These are phyloP conservation scores for Trididemnum nubilum DNA, from an alignment of 23 tunicate genomes.

Conservation along the genomic window DNA sequence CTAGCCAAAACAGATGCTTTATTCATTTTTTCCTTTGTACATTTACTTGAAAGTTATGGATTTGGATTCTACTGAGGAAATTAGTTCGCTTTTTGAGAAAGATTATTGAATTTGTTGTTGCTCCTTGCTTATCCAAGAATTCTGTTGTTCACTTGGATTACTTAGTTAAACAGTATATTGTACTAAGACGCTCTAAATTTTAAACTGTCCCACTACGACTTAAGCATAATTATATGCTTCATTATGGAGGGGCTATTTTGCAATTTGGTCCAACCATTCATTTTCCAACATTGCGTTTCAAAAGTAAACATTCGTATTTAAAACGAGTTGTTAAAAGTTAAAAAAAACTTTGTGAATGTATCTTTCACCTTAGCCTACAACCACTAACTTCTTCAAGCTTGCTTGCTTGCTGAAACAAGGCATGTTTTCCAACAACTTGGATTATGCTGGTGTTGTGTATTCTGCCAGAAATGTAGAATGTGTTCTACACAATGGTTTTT, in stretches of 20 bases:
- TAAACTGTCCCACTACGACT: constrained; percentile 11
- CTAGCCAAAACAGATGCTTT: constrained; percentile 22
- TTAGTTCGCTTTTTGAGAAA: background rate
- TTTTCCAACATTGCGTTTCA: constrained; percentile 11
- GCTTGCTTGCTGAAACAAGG: constrained; percentile 21
- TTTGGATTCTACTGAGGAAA: background rate
- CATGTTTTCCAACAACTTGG: background rate
- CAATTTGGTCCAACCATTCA: constrained; percentile 10
- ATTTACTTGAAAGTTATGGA: constrained; percentile 11
- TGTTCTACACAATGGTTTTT: background rate
- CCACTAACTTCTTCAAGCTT: constrained; percentile 35
- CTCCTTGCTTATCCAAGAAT: background rate
- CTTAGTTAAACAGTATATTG: background rate
- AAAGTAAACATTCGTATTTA: constrained; percentile 39
- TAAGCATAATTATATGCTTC: background rate
- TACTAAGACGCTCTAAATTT: background rate
- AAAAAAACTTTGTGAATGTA: constrained; percentile 28
- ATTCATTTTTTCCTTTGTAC: constrained; percentile 2
- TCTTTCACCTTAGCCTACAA: constrained; percentile 18
- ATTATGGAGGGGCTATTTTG: constrained; percentile 19
- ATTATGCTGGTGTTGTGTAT: background rate
- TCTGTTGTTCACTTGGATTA: constrained; percentile 7
- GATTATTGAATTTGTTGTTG: background rate
- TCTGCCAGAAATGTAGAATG: background rate
- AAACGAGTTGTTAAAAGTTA: constrained; percentile 11